These are phyloP conservation scores for Orchesella cincta DNA, from an alignment of 1,140 invertebrate species.

Conservation along the genomic window DNA sequence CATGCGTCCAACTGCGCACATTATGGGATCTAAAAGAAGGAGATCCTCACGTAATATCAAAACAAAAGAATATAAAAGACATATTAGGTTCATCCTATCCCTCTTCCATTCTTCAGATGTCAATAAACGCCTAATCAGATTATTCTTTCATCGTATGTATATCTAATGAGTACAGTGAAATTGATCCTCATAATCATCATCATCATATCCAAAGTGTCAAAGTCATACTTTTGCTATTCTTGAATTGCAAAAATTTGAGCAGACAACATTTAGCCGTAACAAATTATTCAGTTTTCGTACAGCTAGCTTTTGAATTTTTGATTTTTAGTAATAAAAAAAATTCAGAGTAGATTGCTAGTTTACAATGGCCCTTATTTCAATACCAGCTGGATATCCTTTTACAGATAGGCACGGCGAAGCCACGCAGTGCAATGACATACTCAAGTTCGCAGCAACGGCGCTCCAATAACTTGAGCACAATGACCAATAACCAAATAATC, in stretches of 20 bases:
- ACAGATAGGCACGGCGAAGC: too few relatives aligned
- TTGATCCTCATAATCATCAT: too few relatives aligned
- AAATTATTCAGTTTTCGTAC: too few relatives aligned
- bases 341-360: too few relatives aligned
- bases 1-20: constrained; percentile 40
- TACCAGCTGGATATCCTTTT: too few relatives aligned
- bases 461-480: not conserved
- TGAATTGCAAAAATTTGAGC: too few relatives aligned
- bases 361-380: too few relatives aligned
- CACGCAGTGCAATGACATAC: not conserved
- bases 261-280: too few relatives aligned
- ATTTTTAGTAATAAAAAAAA: too few relatives aligned
- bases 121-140: not conserved
- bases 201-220: too few relatives aligned
- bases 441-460: not conserved
- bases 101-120: not conserved
- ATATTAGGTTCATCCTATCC: constrained; percentile 14
- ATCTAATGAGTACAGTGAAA: not conserved
- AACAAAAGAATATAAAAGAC: constrained; percentile 3
- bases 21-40: constrained; percentile 29
- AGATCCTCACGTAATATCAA: not conserved
- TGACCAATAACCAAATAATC: not conserved
- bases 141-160: not conserved
- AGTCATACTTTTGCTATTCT: too few relatives aligned
- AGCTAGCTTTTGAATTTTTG: too few relatives aligned